Base-by-base conservation (phyloP, 2,797 vertebrate genomes). In the Enteromius paludinosus region DNA sequence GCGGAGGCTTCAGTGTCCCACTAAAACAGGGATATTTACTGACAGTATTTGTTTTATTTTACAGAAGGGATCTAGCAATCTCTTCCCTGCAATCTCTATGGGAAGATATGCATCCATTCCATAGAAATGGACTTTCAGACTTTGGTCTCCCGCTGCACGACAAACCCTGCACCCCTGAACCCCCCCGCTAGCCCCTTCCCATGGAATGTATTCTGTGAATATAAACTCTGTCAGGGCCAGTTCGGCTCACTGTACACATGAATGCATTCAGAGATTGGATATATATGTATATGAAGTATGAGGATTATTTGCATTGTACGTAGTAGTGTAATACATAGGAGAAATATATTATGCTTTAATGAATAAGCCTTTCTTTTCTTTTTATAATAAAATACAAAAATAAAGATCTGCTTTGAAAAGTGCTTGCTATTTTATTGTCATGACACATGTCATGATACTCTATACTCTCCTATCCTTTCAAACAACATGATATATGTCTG, bases 121-220 rank as follows among this genome's bases (percentile, higher is more conserved):
- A 83, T 78, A 72, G 25, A 84, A 81, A 73, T 83, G 76, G 64
- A 79, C 54, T 85, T 85, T 78, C 17, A 33, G 65, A 79, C 17
- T 45, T 69, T 70, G 0, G 20, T 23, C 35, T 77, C 73, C 79
- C 41, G 41, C 65, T 86, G 87, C 86, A 86, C 81, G 86, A 81
- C 59, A 64, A 59, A 54, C 72, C 52, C 74, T 89, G 92, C 89
- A 81, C 89, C 90, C 90, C 86, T 61, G 66, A 75, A 73, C 59
- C 86, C 88, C 88, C 86, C 87, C 66, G 62, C 85, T 83, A 82
- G 87, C 86, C 89, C 56, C 90, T 88, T 89, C 91, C 91, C 88
- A 90, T 87, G 79, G 92, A 94, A 92, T 94, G 92, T 95, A 95
- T 95, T 95, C 95, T 95, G 92, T 95, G 94, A 95, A 95, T 95